Base-by-base conservation (phyloP, 92 coral and sea anemone species). In the Pocillopora grandis region DNA sequence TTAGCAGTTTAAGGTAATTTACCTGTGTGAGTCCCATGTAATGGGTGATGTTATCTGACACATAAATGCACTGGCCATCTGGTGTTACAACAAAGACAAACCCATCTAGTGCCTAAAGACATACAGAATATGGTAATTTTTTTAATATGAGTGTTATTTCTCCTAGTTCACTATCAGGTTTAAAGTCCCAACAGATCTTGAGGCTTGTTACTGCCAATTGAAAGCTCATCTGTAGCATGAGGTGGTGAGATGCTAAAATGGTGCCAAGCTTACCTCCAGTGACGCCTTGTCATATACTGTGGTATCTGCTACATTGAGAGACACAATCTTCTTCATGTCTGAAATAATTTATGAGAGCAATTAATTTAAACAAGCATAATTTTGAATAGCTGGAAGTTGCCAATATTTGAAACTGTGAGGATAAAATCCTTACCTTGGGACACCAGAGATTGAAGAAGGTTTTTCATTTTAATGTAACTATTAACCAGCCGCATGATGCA, bases 401-500 rank as follows among this genome's bases (percentile, higher is more conserved):
- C 52, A 42, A 42, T 42, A 7, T 42, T 42, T 42, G 52, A 42
- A 42, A 3, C 52, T 42, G 52, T 42, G 8, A 42, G 31, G 17
- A 9, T n/a, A 12, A n/a, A 5, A 17, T 15, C 27, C 68, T 35
- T 85, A 95, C 98, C 98, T 81, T 90, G 88, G 13, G 91, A 81
- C 66, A 89, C 89, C 49, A 92, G 80, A 37, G 94, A 86, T 52
- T 76, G 86, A 37, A 97, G 85, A 1, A 97, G 94, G 62, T 92
- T 92, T 75, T 97, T 97, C 79, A 97, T 88, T 86, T 97, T 97
- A 88, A 97, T 94, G 90, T 92, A 97, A 77, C 99, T 97, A 91
- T 97, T 97, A 17, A 96, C 95, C 27, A 97, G 95, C n/a, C 99
- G 90, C 99, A 97, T 97, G 64, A 97, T 88, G 78, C 98, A 97